These are phyloP conservation scores for Orycteropus afer DNA, from an alignment of 2,113 vertebrate species.

Conservation along the genomic window DNA sequence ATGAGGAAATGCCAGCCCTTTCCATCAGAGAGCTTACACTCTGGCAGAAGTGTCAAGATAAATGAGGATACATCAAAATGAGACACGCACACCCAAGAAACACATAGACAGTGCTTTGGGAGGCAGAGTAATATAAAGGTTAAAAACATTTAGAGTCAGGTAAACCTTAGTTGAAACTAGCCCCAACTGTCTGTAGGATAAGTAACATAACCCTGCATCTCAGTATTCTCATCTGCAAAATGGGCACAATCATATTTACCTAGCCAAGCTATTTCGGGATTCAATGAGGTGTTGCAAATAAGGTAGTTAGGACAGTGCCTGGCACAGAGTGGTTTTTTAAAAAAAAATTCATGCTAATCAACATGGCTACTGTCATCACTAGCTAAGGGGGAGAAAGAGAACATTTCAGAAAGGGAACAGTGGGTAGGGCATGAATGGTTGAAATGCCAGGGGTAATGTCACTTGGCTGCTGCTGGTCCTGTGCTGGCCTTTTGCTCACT, in stretches of 20 bases:
- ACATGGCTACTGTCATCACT: not conserved
- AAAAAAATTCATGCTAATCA: not conserved
- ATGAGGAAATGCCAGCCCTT: not conserved
- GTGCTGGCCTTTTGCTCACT: not conserved
- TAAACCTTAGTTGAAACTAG: not conserved
- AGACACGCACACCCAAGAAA: not conserved
- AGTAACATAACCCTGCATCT: not conserved
- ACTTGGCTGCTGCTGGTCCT: not conserved
- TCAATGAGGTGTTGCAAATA: not conserved
- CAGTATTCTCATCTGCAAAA: not conserved
- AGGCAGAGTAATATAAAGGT: not conserved
- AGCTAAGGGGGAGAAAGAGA: not conserved
- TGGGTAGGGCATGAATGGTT: too few relatives aligned
- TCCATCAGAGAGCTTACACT: too few relatives aligned
- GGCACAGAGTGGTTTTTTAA: not conserved
- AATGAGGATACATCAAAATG: too few relatives aligned
- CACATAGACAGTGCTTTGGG: not conserved
- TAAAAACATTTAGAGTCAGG: not conserved
- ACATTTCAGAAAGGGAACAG: not conserved
- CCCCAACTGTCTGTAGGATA: not conserved
- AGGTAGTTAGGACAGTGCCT: not conserved
- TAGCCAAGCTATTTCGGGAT: not conserved
- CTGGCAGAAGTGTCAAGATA: not conserved
- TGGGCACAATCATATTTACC: not conserved
- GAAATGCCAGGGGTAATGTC: not conserved